Base-by-base conservation (phyloP, 92 coral and sea anemone genomes). In the Nematostella vectensis region DNA sequence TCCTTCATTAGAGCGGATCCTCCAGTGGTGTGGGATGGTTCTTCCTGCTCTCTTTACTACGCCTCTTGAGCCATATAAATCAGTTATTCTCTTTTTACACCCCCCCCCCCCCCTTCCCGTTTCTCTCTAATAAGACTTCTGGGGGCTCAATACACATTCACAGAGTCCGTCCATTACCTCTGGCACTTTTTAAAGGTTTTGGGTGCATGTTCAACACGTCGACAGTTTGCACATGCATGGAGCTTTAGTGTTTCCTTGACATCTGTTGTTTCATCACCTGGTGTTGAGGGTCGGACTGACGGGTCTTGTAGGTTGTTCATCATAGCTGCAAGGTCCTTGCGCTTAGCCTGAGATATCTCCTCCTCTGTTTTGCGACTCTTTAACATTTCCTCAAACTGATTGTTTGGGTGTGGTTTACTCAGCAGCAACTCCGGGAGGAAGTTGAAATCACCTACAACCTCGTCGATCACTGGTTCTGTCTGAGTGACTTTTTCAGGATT, bases 141-240 rank as follows among this genome's bases (percentile, higher is more conserved):
- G 6, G 15, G 15, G 6, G 40, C 15, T 6, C 40, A 15, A 6
- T 15, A 6, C 8, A 33, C 40, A 33, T 33, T 6, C 40, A 33
- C 40, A 33, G 8, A 33, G 40, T 15, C n/a, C 20, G 39, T 17
- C 33, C 20, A 3, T 49, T 67, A 93, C 99, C 83, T 81, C 47
- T 64, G 82, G 50, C 98, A 93, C 57, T 93, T 93, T 58, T 93
- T 93, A 57, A 70, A 93, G 1, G 67, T 52, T 50, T 74, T 83
- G 9, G 79, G 78, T 63, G 37, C 59, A 16, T 66, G 73, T 53
- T 93, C 99, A 27, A 63, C 80, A 47, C 50, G 54, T 44, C 77
- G 80, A 61, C 99, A 93, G 60, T 75, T 82, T 13, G 96, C 79
- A 48, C 99, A 93, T 17, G 81, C 64, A 56, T 65, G 99, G 9